Percentiles rank a stretch among this genome's conserved stretches.
These are phyloP conservation scores for Caenorhabditis sp. DNA, from an alignment of 2,888 invertebrate genomes.

Conservation along the genomic window DNA sequence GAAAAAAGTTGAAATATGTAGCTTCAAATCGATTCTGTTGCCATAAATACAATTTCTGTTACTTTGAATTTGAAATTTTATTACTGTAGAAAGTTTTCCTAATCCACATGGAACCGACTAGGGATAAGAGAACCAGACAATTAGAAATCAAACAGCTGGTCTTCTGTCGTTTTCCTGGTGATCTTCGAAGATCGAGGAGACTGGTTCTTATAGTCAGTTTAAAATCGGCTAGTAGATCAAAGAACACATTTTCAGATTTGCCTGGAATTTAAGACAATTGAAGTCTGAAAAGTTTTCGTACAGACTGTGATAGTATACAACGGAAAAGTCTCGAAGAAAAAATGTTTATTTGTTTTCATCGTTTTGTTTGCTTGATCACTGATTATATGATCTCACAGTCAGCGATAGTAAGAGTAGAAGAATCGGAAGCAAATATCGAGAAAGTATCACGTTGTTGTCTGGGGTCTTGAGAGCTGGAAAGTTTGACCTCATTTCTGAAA, in stretches of 20 bases:
- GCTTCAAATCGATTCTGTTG: neutral
- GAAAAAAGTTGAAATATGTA: neutral
- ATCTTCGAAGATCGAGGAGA: slow-evolving; percentile 11
- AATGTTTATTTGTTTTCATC: slow-evolving; percentile 4
- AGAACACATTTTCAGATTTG: slow-evolving; percentile 1
- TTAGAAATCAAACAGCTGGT: slow-evolving; percentile 11
- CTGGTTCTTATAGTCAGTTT: slow-evolving; percentile 20
- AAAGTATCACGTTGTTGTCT: neutral
- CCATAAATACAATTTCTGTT: neutral
- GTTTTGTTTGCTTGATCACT: slow-evolving; percentile 4
- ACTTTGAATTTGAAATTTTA: neutral
- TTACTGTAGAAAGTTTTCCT: too few species aligned
- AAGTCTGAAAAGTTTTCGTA: neutral
- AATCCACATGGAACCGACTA: neutral
- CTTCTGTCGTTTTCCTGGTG: neutral
- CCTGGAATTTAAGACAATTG: neutral
- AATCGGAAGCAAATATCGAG: neutral
- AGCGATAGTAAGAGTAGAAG: neutral
- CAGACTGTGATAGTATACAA: neutral
- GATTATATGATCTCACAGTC: neutral
- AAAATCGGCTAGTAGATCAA: slow-evolving; percentile 1
- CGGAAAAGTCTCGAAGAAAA: neutral
- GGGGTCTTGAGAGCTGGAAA: neutral
- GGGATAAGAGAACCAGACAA: neutral
- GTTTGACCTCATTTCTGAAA: neutral